Evolutionary conservation across 2,113 vertebrate species (phyloP).

Genomic region (Oxyruncus cristatus): DNA sequence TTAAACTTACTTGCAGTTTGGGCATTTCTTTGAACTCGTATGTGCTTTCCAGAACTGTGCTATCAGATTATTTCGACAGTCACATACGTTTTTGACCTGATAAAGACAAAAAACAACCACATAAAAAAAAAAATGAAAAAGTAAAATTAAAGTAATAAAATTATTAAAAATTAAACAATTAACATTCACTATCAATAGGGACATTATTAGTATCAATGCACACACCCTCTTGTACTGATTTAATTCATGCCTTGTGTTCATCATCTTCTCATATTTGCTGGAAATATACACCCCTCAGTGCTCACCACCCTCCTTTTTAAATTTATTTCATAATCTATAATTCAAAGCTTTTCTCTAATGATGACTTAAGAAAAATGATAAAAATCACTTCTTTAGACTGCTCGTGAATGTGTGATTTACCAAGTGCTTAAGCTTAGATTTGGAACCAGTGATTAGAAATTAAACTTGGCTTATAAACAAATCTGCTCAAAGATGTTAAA

Average conservation of each 20-base stretch:
- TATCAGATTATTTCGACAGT: slow-evolving; percentile 82
- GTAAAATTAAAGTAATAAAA: neutral
- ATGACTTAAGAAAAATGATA: neutral
- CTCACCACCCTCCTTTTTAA: neutral
- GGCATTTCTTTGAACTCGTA: slow-evolving; percentile 83
- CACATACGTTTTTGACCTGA: slow-evolving; percentile 91
- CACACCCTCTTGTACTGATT: neutral
- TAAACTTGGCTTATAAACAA: neutral
- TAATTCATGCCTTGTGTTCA: neutral
- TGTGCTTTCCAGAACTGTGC: slow-evolving; percentile 86
- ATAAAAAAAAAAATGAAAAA: neutral
- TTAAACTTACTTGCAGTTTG: slow-evolving; percentile 87
- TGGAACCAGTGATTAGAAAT: neutral
- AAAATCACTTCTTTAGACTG: neutral
- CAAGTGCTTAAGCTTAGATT: neutral
- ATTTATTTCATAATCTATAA: neutral
- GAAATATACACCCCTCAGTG: neutral
- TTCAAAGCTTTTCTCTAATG: neutral
- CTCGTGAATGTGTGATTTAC: neutral
- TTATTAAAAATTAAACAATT: neutral
- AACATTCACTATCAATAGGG: neutral
- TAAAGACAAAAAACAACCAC: neutral
- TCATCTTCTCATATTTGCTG: neutral
- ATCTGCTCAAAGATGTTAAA: neutral
- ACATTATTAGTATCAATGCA: neutral